A percentile compares a stretch with the other conserved stretches of the same genome.
Evolutionary conservation across 2,797 vertebrate genomes (phyloP).

Genomic region (Siniperca undulata): DNA sequence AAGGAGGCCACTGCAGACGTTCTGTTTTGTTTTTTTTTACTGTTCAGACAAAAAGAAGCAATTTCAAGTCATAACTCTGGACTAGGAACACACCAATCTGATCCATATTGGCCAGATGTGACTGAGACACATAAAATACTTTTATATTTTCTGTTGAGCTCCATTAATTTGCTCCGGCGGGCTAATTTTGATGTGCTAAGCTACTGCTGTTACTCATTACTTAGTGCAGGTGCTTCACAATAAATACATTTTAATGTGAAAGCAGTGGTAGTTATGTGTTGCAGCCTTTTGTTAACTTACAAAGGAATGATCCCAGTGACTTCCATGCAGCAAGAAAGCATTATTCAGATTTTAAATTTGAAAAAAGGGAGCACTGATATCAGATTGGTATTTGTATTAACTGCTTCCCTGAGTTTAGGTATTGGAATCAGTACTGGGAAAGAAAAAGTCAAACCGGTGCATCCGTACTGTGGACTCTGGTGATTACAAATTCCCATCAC

Average conservation of each 20-base stretch:
- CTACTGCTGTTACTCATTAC: neutral
- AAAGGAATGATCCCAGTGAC: neutral
- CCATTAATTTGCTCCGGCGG: neutral
- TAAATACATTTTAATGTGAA: neutral
- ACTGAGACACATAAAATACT: neutral
- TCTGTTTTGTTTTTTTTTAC: neutral
- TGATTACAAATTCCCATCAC: neutral
- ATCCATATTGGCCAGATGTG: neutral
- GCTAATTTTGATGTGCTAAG: neutral
- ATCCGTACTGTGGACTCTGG: too few relatives aligned
- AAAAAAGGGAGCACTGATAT: neutral
- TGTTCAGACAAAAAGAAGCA: too few relatives aligned
- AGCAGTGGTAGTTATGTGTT: too few relatives aligned
- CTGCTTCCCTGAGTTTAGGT: neutral
- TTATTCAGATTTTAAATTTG: neutral
- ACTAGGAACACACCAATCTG: neutral
- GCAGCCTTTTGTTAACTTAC: neutral
- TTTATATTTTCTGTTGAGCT: neutral
- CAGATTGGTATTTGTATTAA: neutral
- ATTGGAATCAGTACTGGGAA: neutral
- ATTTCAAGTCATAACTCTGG: neutral
- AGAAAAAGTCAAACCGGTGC: neutral
- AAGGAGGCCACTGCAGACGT: neutral
- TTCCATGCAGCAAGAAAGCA: neutral
- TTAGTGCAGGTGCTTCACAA: neutral